Evolutionary conservation across 2,113 vertebrate genomes (phyloP).

Genomic region (Harpagus bidentatus): DNA sequence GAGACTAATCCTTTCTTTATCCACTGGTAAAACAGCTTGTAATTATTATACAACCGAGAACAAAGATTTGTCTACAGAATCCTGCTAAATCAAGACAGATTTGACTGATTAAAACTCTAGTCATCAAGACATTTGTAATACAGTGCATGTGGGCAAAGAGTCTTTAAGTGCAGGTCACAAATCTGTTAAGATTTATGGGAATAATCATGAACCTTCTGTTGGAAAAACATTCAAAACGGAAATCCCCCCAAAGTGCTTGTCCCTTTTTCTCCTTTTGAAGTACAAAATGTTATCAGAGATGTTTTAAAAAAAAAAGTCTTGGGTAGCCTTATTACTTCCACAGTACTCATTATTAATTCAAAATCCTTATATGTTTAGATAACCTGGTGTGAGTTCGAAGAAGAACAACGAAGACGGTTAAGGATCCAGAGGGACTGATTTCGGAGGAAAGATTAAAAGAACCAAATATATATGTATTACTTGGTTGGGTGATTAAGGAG

Average conservation of each 20-base stretch:
- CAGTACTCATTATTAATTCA: background rate
- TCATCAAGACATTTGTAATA: constrained; percentile 54
- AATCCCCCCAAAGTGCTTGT: background rate
- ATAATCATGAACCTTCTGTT: constrained; percentile 7
- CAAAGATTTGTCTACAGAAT: constrained; percentile 74
- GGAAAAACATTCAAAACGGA: background rate
- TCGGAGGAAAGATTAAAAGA: background rate
- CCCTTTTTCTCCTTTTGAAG: background rate
- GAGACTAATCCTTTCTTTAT: constrained; percentile 82
- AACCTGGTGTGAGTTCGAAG: background rate
- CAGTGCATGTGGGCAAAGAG: background rate
- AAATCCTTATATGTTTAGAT: background rate
- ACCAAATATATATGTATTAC: background rate
- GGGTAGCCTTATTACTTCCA: background rate
- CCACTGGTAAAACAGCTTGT: constrained; percentile 76
- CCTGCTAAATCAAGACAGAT: constrained; percentile 77
- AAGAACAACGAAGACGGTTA: background rate
- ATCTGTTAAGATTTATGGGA: constrained; percentile 26
- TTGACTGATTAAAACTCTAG: constrained; percentile 80
- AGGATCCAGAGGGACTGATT: background rate
- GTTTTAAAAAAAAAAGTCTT: background rate
- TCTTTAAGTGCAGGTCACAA: constrained; percentile 28
- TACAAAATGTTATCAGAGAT: background rate
- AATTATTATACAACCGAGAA: constrained; percentile 72
- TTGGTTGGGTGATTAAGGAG: background rate